Percentiles rank a stretch among this genome's conserved stretches.
phyloP scores from a whole-genome alignment of 1,140 invertebrate species.

The Sinella curviseta region DNA sequence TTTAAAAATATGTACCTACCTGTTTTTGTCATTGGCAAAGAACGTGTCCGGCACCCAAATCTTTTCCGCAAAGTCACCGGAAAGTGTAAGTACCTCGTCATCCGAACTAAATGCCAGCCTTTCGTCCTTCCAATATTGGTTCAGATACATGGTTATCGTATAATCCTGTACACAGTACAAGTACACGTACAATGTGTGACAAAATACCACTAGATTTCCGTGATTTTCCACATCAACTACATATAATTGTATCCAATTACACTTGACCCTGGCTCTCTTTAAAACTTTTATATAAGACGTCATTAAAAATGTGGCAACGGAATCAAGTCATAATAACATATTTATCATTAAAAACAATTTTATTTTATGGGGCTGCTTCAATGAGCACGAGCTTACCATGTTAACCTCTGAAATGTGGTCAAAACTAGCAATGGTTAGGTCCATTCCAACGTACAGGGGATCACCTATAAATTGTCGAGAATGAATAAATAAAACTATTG shows the following conservation, averaged over 20 bases:
- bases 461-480: slow-evolving; percentile 64
- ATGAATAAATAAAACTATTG: background rate
- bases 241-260: too few species aligned
- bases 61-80: slow-evolving; percentile 95
- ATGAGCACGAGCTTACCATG: slow-evolving; percentile 89
- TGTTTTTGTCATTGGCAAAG: slow-evolving; percentile 97
- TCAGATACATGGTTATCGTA: slow-evolving; percentile 96
- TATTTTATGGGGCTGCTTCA: background rate
- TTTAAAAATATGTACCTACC: slow-evolving; percentile 57
- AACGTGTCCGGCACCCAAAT: slow-evolving; percentile 99
- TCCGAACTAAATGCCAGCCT: slow-evolving; percentile 81
- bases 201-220: background rate
- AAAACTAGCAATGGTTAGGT: slow-evolving; percentile 94
- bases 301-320: too few species aligned
- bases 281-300: too few species aligned
- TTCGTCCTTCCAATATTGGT: slow-evolving; percentile 98
- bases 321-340: background rate
- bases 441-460: slow-evolving; percentile 90
- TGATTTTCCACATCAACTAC: too few species aligned
- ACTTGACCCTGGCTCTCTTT: too few species aligned
- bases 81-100: slow-evolving; percentile 81
- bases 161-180: slow-evolving; percentile 82
- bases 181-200: background rate
- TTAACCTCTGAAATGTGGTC: slow-evolving; percentile 98
- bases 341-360: background rate